A percentile compares a stretch with the other conserved stretches of the same genome.
These are phyloP conservation scores for Himalopsyche tibetana DNA, from an alignment of 2,888 invertebrate species.

Conservation along the genomic window DNA sequence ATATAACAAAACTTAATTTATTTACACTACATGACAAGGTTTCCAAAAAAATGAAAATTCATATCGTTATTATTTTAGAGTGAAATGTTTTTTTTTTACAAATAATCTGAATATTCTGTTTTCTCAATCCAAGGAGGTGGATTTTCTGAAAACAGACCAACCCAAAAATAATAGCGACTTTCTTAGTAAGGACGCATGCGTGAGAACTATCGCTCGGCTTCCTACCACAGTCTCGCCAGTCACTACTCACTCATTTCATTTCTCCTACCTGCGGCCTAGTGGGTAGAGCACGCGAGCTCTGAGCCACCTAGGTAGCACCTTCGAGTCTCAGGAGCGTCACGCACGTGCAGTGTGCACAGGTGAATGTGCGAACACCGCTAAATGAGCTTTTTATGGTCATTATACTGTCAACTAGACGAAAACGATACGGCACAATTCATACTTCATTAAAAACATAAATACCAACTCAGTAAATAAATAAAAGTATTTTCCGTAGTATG, in stretches of 20 bases:
- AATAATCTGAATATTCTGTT: not conserved
- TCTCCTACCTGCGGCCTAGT: conserved; percentile 46
- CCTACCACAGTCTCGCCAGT: conserved; percentile 43
- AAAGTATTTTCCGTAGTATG: too few relatives aligned
- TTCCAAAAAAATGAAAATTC: too few relatives aligned
- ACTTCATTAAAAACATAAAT: too few relatives aligned
- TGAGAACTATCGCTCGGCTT: conserved; percentile 52
- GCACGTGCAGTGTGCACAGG: conserved; percentile 37
- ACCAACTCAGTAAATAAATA: too few relatives aligned
- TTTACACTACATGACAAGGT: too few relatives aligned
- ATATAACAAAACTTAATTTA: too few relatives aligned
- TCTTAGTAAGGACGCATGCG: conserved; percentile 48
- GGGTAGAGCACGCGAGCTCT: conserved; percentile 52
- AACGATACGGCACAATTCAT: too few relatives aligned
- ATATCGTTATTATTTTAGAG: too few relatives aligned
- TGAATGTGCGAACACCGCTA: conserved; percentile 13
- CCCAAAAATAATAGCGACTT: conserved; percentile 41
- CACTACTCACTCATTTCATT: conserved; percentile 36
- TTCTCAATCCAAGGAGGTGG: not conserved
- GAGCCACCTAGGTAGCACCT: conserved; percentile 54
- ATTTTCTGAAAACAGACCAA: not conserved
- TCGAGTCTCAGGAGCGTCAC: conserved; percentile 42
- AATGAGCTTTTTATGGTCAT: conserved; percentile 17
- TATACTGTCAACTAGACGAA: not conserved
- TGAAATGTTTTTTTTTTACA: not conserved